Conservation (phyloP, 2,888 invertebrate species). For the Thymelicus sylvestris region DNA sequence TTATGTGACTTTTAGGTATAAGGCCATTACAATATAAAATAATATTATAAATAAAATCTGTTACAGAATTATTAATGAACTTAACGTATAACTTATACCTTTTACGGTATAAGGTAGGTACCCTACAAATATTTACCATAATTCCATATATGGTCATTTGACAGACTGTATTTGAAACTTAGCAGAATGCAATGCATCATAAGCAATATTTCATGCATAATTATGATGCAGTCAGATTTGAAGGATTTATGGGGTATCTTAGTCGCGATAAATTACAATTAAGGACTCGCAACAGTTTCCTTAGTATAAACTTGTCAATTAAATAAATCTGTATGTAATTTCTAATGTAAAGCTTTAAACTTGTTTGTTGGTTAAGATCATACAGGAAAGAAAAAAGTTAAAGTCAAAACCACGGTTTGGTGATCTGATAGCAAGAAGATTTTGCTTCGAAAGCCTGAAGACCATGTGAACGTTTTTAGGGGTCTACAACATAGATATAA, state of each 20-base stretch:
- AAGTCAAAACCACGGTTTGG: too few relatives aligned
- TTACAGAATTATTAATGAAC: background rate
- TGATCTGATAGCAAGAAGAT: too few relatives aligned
- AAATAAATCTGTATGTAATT: slow-evolving; percentile 17
- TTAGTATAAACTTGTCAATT: slow-evolving; percentile 27
- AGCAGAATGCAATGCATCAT: slow-evolving; percentile 14
- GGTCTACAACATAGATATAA: too few relatives aligned
- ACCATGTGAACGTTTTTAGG: too few relatives aligned
- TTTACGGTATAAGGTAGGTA: background rate
- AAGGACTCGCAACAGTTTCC: slow-evolving; percentile 13
- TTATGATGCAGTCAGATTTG: slow-evolving; percentile 23
- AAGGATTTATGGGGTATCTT: slow-evolving; percentile 31
- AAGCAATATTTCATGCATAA: slow-evolving; percentile 28
- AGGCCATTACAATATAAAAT: background rate
- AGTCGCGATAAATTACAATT: slow-evolving; percentile 33
- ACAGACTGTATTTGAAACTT: background rate
- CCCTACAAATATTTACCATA: background rate
- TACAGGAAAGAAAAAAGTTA: too few relatives aligned
- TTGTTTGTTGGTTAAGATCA: background rate
- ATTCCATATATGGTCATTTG: background rate
- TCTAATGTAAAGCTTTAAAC: background rate
- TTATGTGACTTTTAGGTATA: background rate
- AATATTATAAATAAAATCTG: background rate
- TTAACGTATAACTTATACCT: background rate
- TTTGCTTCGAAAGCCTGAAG: too few relatives aligned